Evolutionary conservation across 2,888 invertebrate genomes (phyloP).

Genomic region (Hemistola chrysoprasaria): DNA sequence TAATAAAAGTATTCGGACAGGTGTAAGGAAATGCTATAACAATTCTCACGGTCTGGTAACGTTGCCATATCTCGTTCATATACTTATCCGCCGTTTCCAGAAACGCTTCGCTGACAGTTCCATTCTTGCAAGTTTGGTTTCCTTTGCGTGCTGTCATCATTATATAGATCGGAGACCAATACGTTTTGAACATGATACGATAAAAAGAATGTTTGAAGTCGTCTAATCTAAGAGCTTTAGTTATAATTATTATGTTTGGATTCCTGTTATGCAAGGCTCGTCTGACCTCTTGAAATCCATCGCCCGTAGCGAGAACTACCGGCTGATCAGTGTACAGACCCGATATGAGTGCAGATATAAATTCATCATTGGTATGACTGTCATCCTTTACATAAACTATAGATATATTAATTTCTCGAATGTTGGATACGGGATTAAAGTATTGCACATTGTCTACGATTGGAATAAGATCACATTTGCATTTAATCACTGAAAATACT

Average conservation of each 20-base stretch:
- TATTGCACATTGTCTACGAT: constrained; percentile 1
- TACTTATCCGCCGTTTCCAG: constrained; percentile 31
- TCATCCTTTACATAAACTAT: constrained; percentile 15
- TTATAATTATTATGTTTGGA: constrained; percentile 17
- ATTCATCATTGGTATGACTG: constrained; percentile 6
- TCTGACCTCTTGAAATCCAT: not conserved
- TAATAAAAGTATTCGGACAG: constrained; percentile 38
- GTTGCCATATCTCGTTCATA: constrained; percentile 49
- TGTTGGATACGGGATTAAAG: constrained; percentile 17
- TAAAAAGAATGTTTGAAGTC: constrained; percentile 10
- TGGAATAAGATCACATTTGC: constrained; percentile 15
- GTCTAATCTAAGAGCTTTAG: constrained; percentile 4
- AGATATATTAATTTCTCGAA: constrained; percentile 13
- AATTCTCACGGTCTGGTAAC: constrained; percentile 33
- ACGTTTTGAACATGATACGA: constrained; percentile 20
- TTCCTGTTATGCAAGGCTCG: not conserved
- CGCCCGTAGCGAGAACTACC: constrained; percentile 14
- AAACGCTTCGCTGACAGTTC: constrained; percentile 29
- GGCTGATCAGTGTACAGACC: constrained; percentile 15
- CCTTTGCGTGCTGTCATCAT: constrained; percentile 33
- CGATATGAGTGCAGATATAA: constrained; percentile 16
- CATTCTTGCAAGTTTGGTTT: constrained; percentile 36
- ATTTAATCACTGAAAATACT: constrained; percentile 1
- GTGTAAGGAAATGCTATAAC: constrained; percentile 42
- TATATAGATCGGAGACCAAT: constrained; percentile 40